Evolutionary conservation across 2,113 vertebrate species (phyloP), one percentile per base, ranked within the genome.

Genomic region (Pseudopodoces humilis): DNA sequence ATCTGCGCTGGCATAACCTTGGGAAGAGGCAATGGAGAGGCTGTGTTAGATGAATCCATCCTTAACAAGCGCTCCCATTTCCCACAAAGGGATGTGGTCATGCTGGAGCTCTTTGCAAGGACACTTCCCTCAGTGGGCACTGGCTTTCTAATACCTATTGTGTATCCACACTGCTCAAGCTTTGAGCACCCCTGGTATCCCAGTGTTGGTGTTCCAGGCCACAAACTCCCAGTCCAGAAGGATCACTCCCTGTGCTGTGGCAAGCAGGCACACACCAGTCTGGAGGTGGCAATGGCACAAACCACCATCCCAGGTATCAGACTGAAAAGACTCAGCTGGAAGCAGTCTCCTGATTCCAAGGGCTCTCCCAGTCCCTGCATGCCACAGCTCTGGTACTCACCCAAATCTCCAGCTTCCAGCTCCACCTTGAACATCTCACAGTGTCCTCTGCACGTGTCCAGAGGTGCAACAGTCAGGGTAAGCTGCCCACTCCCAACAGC

Each of bases 331-430:
- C 7, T 15, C 41, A 60, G 58, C 39, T 62, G 25, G 71, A 62
- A 91, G 46, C 35, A 78, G 18, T 4, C 50, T 30, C 25, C 78
- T 68, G 47, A 33, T 46, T 47, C 25, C 62, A 74, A 60, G 55
- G 24, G 55, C 81, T 49, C 41, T 56, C 46, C 75, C 56, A 85
- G 59, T 15, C 47, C 69, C 75, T 43, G 44, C 15, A 9, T 0
- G 2, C 37, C 74, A 17, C 44, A 89, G 46, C 49, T 52, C 43
- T 3, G 2, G 25, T 68, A 96, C 98, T 77, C 97, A 98, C 98
- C 98, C 24, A 98, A 9, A 87, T 98, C 98, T 18, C 98, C 98
- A 13, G 97, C 93, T 82, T 96, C 96, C 47, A 98, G 69, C 1
- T 98, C 97, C 93, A 97, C 74, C 19, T 83, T 91, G 94, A 98